Base-by-base conservation (phyloP, 2,113 vertebrate genomes). In the Hippocampus zosterae region DNA sequence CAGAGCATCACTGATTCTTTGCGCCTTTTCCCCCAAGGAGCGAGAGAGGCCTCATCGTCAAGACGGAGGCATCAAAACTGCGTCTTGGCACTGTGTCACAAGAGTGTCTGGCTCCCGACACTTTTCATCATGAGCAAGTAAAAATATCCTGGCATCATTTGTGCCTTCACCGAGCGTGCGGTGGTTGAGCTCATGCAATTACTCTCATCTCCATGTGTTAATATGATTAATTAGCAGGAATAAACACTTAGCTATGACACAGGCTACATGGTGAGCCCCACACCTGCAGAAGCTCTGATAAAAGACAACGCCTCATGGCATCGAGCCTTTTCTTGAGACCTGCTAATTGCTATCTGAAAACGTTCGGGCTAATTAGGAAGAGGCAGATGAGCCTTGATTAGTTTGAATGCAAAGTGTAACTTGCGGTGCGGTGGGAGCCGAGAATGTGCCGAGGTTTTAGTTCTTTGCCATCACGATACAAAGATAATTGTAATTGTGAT, bases 331-430 rank as follows among this genome's bases (percentile, higher is more conserved):
- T 91, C 86, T 89, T 72, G 80, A 89, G 88, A 88, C 86, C 90
- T 79, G 89, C 89, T 93, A 93, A 93, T 93, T 93, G 92, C 91
- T 90, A 91, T 91, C 87, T 91, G 90, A 92, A 89, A 92, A 92
- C 75, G 87, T 88, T 89, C 83, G 29, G 81, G 83, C 90, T 93
- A 92, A 92, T 93, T 92, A 92, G 84, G 70, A 81, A 82, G 82
- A 92, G 85, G 90, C 90, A 93, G 91, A 93, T 91, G 90, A 93
- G 88, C 83, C 89, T 88, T 89, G 90, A 90, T 92, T 91, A 89
- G 89, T 90, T 91, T 91, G 91, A 91, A 91, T 90, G 76, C 87
- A 74, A 84, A 87, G 88, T 88, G 89, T 84, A 91, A 92, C 88
- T 89, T 77, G 87, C 72, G 83, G 89, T 81, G 85, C 81, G 12